Evolutionary conservation across 2,888 invertebrate species (phyloP).

Genomic region (Protodeltote pygarga): DNA sequence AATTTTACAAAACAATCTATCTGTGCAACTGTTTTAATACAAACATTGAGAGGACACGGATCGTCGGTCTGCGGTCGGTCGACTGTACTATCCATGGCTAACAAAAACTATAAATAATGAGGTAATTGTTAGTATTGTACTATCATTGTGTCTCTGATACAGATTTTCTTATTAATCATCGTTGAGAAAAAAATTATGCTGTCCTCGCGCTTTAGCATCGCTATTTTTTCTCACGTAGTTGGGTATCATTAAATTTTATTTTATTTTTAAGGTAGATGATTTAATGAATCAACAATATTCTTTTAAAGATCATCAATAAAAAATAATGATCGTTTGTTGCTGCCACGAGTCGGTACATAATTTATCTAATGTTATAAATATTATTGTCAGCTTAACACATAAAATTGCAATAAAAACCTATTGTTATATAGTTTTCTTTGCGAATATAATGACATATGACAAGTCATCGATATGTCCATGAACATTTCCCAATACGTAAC

Average conservation of each 20-base stretch:
- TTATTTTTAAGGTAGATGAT: background rate
- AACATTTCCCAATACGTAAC: constrained; percentile 12
- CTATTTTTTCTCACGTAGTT: too few species aligned
- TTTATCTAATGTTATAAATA: constrained; percentile 1
- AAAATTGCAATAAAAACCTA: background rate
- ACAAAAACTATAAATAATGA: constrained; percentile 36
- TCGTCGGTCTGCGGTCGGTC: constrained; percentile 23
- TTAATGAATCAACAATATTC: too few species aligned
- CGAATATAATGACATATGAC: constrained; percentile 3
- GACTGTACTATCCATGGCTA: constrained; percentile 21
- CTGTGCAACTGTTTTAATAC: constrained; percentile 36
- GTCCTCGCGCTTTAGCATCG: background rate
- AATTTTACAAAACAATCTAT: constrained; percentile 27
- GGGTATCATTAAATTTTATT: background rate
- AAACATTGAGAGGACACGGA: constrained; percentile 37
- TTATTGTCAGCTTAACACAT: background rate
- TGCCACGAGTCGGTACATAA: background rate
- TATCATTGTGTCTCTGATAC: constrained; percentile 1
- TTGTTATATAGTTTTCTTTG: constrained; percentile 3
- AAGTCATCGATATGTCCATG: background rate
- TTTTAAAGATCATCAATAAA: background rate
- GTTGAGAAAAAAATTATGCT: background rate
- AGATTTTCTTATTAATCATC: background rate
- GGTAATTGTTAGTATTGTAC: constrained; percentile 11
- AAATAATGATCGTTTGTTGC: background rate